phyloP scores from a whole-genome alignment of 2,797 vertebrate species.

The Melanotaenia parkinsoni region DNA sequence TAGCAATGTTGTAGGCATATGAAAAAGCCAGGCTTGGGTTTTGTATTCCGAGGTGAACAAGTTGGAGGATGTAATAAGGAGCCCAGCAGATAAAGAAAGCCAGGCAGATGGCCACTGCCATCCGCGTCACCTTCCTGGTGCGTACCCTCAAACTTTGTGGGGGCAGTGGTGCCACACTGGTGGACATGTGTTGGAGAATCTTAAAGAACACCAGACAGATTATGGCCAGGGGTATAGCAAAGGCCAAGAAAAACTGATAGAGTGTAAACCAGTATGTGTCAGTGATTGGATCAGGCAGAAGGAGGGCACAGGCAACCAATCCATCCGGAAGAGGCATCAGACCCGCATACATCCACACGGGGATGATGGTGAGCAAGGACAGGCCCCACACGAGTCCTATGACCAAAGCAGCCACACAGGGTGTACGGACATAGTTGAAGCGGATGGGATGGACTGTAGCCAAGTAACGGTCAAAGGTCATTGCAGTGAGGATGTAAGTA shows the following conservation, averaged over 20 bases:
- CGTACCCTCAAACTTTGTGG: constrained; percentile 82
- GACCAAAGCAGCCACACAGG: constrained; percentile 77
- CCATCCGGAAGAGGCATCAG: constrained; percentile 87
- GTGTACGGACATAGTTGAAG: constrained; percentile 85
- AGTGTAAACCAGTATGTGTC: constrained; percentile 90
- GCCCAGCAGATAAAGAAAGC: constrained; percentile 88
- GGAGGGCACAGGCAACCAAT: constrained; percentile 84
- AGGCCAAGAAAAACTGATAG: constrained; percentile 89
- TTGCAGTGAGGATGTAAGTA: constrained; percentile 89
- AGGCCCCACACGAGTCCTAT: constrained; percentile 86
- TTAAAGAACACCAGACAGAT: constrained; percentile 88
- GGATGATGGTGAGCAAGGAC: constrained; percentile 87
- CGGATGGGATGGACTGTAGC: constrained; percentile 89
- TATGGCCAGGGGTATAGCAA: constrained; percentile 84
- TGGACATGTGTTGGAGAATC: constrained; percentile 90
- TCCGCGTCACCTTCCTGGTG: constrained; percentile 86
- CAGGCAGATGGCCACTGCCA: constrained; percentile 89
- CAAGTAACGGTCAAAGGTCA: constrained; percentile 89
- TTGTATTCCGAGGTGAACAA: constrained; percentile 85
- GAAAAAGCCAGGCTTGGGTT: constrained; percentile 84
- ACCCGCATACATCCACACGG: constrained; percentile 88
- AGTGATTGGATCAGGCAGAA: constrained; percentile 84
- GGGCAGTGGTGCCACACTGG: constrained; percentile 85
- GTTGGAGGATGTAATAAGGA: constrained; percentile 89
- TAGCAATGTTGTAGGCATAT: constrained; percentile 88